Conservation (phyloP, 2,113 vertebrate genomes). For the Platysteira castanea region DNA sequence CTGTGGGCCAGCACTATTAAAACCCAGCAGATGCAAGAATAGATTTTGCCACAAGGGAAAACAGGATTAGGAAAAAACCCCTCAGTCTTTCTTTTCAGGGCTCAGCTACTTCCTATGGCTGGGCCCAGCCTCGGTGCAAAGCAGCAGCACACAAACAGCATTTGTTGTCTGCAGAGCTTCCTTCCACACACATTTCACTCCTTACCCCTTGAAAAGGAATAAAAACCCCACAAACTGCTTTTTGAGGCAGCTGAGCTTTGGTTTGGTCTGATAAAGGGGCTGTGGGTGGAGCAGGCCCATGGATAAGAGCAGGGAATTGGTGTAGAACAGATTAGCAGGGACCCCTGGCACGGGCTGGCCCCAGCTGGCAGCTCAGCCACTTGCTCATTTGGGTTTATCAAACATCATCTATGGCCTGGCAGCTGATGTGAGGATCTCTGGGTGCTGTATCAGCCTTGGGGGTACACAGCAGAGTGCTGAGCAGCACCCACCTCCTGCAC, state of each 20-base stretch:
- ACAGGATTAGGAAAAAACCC: neutral
- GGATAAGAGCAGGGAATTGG: rapidly evolving
- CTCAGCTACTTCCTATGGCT: neutral
- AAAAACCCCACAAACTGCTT: neutral
- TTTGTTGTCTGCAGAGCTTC: neutral
- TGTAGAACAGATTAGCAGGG: neutral
- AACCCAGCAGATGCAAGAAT: neutral
- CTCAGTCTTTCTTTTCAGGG: neutral
- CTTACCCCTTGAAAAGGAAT: neutral
- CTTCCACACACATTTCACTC: neutral
- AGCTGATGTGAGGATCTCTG: rapidly evolving
- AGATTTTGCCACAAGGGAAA: neutral
- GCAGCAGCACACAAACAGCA: neutral
- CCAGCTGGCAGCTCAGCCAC: neutral
- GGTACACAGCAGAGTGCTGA: neutral
- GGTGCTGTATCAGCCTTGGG: neutral
- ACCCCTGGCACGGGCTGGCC: rapidly evolving
- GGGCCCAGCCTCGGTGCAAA: neutral
- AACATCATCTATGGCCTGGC: rapidly evolving
- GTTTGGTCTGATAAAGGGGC: neutral
- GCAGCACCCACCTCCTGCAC: rapidly evolving
- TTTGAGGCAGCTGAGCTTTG: neutral
- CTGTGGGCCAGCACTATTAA: neutral
- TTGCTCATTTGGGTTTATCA: rapidly evolving
- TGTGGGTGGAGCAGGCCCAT: rapidly evolving